A percentile compares a stretch with the other conserved stretches of the same genome.
Evolutionary conservation across 2,888 invertebrate species (phyloP).

Genomic region (Empis stercorea): DNA sequence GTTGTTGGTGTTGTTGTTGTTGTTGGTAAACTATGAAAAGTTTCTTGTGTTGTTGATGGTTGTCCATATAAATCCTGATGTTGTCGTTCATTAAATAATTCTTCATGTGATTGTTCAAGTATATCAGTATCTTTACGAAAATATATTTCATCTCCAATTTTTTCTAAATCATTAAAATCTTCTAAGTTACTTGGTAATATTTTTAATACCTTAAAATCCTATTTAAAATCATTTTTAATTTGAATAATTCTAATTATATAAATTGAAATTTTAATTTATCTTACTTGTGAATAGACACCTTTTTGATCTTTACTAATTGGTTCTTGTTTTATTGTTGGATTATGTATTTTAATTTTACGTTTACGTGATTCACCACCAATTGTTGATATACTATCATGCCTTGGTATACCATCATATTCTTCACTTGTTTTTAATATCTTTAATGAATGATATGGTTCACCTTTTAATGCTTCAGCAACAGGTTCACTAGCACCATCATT

Average conservation of each 20-base stretch:
- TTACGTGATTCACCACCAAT: neutral
- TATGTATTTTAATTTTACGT: slow-evolving; percentile 10
- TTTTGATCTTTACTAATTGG: slow-evolving; percentile 8
- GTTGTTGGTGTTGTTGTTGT: too few species aligned
- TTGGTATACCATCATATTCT: slow-evolving; percentile 6
- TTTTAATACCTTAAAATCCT: slow-evolving; percentile 22
- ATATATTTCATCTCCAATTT: slow-evolving; percentile 19
- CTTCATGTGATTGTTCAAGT: slow-evolving; percentile 5
- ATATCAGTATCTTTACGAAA: slow-evolving; percentile 17
- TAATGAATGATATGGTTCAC: slow-evolving; percentile 18
- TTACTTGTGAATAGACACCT: slow-evolving; percentile 21
- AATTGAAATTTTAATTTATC: neutral
- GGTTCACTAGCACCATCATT: slow-evolving; percentile 13
- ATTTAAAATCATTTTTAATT: neutral
- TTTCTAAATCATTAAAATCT: slow-evolving; percentile 18
- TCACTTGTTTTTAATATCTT: slow-evolving; percentile 19
- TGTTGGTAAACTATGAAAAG: neutral
- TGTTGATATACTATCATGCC: slow-evolving; percentile 3
- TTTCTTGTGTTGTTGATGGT: neutral
- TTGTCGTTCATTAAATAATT: neutral
- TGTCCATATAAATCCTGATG: neutral
- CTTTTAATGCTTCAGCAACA: slow-evolving; percentile 15
- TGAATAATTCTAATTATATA: neutral
- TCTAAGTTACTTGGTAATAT: slow-evolving; percentile 20
- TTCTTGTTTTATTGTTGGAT: slow-evolving; percentile 8